Conservation (phyloP, 2,888 invertebrate species). For the Choristoneura rosaceana region DNA sequence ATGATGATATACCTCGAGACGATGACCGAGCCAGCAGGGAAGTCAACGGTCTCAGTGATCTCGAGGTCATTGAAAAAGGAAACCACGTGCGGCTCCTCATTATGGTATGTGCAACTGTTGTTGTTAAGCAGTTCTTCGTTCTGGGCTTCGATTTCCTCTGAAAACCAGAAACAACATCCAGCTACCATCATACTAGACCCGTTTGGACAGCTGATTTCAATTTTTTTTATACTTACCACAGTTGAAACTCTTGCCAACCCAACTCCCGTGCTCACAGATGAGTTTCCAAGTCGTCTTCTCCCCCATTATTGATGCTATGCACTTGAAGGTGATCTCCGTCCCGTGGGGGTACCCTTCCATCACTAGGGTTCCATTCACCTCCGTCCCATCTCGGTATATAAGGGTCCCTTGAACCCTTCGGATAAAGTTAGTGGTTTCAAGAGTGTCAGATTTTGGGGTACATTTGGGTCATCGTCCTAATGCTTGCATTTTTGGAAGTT, state of each 20-base stretch:
- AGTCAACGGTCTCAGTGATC: constrained; percentile 91
- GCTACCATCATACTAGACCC: background rate
- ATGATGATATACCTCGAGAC: constrained; percentile 77
- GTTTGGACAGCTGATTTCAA: too few relatives aligned
- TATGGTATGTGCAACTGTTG: constrained; percentile 90
- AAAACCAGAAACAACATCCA: constrained; percentile 42
- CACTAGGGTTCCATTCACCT: constrained; percentile 87
- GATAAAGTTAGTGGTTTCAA: constrained; percentile 34
- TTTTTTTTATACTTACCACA: constrained; percentile 86
- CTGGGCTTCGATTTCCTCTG: constrained; percentile 80
- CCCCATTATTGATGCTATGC: constrained; percentile 92
- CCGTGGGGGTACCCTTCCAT: constrained; percentile 91
- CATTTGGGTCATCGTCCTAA: constrained; percentile 30
- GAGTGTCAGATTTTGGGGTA: constrained; percentile 22
- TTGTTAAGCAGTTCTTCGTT: constrained; percentile 85
- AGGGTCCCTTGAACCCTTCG: constrained; percentile 91
- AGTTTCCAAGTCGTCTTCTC: constrained; percentile 94
- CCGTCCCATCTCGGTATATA: constrained; percentile 90
- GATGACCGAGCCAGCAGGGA: constrained; percentile 90
- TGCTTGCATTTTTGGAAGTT: background rate
- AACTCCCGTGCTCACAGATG: constrained; percentile 93
- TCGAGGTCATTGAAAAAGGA: constrained; percentile 93
- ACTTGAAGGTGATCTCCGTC: constrained; percentile 93
- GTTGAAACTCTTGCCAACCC: constrained; percentile 92
- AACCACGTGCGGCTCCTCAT: constrained; percentile 92